A percentile compares a stretch with the other conserved stretches of the same genome.
Conservation (phyloP, 2,113 vertebrate species). For the Etheostoma spectabile region DNA sequence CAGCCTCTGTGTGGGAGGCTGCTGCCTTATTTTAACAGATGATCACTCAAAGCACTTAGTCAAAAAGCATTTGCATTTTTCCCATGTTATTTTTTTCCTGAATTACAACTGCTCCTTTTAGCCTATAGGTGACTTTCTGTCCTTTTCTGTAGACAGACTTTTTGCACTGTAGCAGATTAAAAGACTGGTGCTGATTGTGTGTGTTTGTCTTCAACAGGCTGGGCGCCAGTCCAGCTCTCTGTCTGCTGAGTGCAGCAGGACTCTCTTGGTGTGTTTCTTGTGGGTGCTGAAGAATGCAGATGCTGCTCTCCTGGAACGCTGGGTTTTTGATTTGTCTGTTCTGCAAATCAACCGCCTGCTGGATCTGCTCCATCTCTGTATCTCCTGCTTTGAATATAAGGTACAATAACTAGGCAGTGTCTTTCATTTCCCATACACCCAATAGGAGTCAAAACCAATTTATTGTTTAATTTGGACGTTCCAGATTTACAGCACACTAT, state of each 20-base stretch:
- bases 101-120: slow-evolving; percentile 37
- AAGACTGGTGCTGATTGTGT: slow-evolving; percentile 39
- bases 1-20: slow-evolving; percentile 46
- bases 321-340: slow-evolving; percentile 89
- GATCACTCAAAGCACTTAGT: neutral
- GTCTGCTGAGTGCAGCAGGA: slow-evolving; percentile 90
- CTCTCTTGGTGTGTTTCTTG: slow-evolving; percentile 90
- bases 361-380: slow-evolving; percentile 89
- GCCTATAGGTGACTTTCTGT: slow-evolving; percentile 67
- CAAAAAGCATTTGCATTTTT: slow-evolving; percentile 35
- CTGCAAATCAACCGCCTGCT: slow-evolving; percentile 90
- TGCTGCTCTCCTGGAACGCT: slow-evolving; percentile 86
- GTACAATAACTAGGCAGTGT: slow-evolving; percentile 69
- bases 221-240: slow-evolving; percentile 85
- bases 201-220: slow-evolving; percentile 79
- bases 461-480: neutral
- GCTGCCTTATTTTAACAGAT: no score
- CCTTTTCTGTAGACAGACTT: slow-evolving; percentile 39
- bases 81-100: neutral
- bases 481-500: neutral
- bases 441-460: neutral
- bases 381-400: slow-evolving; percentile 95
- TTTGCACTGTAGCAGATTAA: slow-evolving; percentile 39
- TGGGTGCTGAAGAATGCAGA: slow-evolving; percentile 94
- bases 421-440: neutral